Conservation (phyloP, 1,140 invertebrate genomes). For the Apis florea region DNA sequence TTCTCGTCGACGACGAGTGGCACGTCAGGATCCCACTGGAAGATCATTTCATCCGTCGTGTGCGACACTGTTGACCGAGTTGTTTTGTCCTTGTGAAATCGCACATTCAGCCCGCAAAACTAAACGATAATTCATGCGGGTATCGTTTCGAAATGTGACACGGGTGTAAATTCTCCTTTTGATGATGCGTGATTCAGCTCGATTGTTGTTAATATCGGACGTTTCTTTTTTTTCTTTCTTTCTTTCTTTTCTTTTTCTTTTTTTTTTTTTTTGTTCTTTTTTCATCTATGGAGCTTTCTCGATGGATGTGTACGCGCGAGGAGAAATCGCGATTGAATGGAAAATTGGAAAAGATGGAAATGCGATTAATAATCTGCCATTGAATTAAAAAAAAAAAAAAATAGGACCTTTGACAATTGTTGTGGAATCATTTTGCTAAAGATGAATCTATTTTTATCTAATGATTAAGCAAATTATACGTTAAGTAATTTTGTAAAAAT, state of each 20-base stretch:
- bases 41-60: constrained; percentile 94
- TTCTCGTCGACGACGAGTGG: constrained; percentile 94
- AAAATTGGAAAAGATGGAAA: neutral
- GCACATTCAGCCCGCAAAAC: constrained; percentile 14
- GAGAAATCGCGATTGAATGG: neutral
- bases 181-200: neutral
- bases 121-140: constrained; percentile 26
- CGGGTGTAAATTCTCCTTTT: neutral
- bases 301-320: neutral
- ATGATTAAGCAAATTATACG: neutral
- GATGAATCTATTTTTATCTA: neutral
- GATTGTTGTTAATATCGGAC: neutral
- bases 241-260: too few species aligned
- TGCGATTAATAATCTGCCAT: too few species aligned
- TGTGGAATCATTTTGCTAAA: neutral
- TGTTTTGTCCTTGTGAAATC: constrained; percentile 50
- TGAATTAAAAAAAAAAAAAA: too few species aligned
- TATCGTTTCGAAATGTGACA: neutral
- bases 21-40: constrained; percentile 93
- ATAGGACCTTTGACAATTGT: too few species aligned
- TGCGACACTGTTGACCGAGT: constrained; percentile 87
- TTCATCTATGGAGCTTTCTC: neutral
- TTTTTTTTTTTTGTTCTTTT: too few species aligned
- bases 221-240: neutral
- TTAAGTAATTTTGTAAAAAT: too few species aligned